Conservation (phyloP, 2,888 invertebrate species). For the Athalia cordata region DNA sequence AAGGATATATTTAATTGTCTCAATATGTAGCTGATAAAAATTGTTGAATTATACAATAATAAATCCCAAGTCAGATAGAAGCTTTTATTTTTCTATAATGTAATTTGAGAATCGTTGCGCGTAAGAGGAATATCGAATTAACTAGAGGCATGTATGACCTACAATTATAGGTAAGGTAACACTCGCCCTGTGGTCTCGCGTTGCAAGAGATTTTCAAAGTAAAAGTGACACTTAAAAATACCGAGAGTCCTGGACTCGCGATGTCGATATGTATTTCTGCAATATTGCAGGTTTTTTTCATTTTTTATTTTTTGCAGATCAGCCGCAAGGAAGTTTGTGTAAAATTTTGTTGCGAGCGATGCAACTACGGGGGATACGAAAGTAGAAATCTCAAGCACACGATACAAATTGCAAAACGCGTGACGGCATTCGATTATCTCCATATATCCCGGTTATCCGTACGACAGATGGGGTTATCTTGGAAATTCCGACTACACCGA, state of each 20-base stretch:
- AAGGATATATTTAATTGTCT: constrained; percentile 46
- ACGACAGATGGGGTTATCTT: too few relatives aligned
- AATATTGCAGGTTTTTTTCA: too few relatives aligned
- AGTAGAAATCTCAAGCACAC: too few relatives aligned
- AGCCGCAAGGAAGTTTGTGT: too few relatives aligned
- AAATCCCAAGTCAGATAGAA: neutral
- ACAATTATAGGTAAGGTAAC: constrained; percentile 44
- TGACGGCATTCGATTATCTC: too few relatives aligned
- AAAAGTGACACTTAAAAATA: constrained; percentile 30
- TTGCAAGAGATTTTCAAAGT: constrained; percentile 40
- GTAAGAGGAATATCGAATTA: constrained; percentile 35
- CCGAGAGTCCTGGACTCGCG: too few relatives aligned
- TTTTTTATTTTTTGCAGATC: too few relatives aligned
- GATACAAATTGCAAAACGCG: too few relatives aligned
- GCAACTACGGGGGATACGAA: too few relatives aligned
- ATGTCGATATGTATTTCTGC: too few relatives aligned
- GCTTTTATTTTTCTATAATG: constrained; percentile 4
- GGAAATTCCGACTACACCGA: neutral
- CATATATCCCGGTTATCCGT: too few relatives aligned
- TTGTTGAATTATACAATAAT: neutral
- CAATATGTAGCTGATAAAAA: neutral
- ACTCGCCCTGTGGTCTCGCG: constrained; percentile 23
- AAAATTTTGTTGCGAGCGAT: too few relatives aligned
- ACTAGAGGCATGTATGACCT: constrained; percentile 40
- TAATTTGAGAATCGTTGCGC: constrained; percentile 34